These are phyloP conservation scores for Drosophila melanosoma DNA, from an alignment of 2,888 invertebrate genomes.

Conservation along the genomic window DNA sequence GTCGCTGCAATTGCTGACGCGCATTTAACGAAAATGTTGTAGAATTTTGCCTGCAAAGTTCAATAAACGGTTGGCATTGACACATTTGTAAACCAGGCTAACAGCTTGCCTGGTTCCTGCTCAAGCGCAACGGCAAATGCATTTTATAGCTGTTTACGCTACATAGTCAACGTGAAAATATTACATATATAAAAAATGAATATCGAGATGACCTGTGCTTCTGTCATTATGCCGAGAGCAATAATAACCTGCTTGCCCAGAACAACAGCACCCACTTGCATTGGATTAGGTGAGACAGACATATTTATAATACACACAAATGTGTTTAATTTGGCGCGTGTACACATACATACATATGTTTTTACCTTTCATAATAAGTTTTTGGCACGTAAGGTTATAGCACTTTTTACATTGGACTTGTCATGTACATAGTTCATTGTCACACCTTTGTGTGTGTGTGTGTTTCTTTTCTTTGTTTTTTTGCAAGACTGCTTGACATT, in stretches of 20 bases:
- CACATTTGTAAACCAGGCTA: constrained; percentile 46
- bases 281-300: constrained; percentile 50
- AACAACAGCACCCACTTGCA: constrained; percentile 22
- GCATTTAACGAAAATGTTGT: not conserved
- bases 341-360: not conserved
- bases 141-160: constrained; percentile 4
- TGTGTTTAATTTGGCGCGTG: not conserved
- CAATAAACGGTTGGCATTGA: constrained; percentile 66
- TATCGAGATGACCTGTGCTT: constrained; percentile 19
- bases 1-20: constrained; percentile 18
- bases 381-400: constrained; percentile 71
- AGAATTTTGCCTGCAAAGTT: constrained; percentile 36
- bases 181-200: constrained; percentile 32
- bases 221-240: constrained; percentile 55
- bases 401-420: constrained; percentile 62
- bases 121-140: constrained; percentile 27
- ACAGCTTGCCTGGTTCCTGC: constrained; percentile 10
- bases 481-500: constrained; percentile 16
- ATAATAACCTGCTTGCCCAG: constrained; percentile 53
- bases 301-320: not conserved
- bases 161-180: constrained; percentile 11
- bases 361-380: constrained; percentile 38
- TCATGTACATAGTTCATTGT: constrained; percentile 17
- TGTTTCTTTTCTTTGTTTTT: constrained; percentile 5
- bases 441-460: not conserved